Conservation (phyloP, 2,888 invertebrate genomes). For the Chelonus formosanus region DNA sequence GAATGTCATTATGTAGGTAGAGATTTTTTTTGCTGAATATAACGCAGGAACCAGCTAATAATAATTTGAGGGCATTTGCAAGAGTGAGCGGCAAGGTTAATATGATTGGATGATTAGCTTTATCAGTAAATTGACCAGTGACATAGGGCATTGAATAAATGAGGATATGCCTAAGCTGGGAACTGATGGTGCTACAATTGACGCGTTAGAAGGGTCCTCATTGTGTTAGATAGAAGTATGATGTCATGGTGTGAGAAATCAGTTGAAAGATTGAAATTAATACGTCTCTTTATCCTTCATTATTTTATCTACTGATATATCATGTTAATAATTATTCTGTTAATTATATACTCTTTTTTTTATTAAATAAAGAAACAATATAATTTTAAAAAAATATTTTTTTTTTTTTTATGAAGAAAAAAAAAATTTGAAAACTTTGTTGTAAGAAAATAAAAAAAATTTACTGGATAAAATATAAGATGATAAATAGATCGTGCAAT, state of each 20-base stretch:
- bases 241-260: constrained; percentile 12
- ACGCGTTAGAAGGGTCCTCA: constrained; percentile 15
- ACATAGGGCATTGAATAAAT: constrained; percentile 61
- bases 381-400: too few relatives aligned
- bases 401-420: too few relatives aligned
- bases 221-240: constrained; percentile 13
- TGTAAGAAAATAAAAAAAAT: too few relatives aligned
- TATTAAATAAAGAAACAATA: too few relatives aligned
- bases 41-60: constrained; percentile 57
- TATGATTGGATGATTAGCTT: constrained; percentile 63
- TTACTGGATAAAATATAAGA: too few relatives aligned
- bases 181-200: constrained; percentile 27
- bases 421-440: too few relatives aligned
- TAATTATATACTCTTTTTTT: too few relatives aligned
- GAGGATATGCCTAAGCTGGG: constrained; percentile 56
- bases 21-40: constrained; percentile 28
- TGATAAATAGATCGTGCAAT: too few relatives aligned
- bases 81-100: constrained; percentile 62
- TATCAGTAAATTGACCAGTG: constrained; percentile 61
- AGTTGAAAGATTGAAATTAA: constrained; percentile 8
- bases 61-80: constrained; percentile 44
- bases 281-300: not conserved
- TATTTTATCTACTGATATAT: too few relatives aligned
- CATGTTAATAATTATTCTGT: too few relatives aligned
- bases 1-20: not conserved